Evolutionary conservation across 2,888 invertebrate species (phyloP), one percentile per base, ranked within the genome.

Genomic region (Lapara coniferarum): DNA sequence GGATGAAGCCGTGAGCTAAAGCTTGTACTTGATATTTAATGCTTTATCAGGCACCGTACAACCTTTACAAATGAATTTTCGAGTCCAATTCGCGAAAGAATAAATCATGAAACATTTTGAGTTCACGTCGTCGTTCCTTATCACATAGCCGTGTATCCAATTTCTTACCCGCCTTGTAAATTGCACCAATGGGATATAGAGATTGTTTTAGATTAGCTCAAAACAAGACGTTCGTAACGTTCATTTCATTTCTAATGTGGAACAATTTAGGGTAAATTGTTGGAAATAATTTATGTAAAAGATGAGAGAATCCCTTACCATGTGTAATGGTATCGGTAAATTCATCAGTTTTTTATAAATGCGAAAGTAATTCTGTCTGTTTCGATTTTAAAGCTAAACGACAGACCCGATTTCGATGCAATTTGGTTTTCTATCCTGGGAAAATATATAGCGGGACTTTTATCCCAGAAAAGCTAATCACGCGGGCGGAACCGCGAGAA

Each of bases 41-140:
- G 25, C 14, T 10, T 37, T 44, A n/a, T 14, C 7, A 44, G 2
- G 14, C 10, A 14, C 46, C 56, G 25, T 25, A 66, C 68, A 49
- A 70, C 68, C 74, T 68, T 78, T 73, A 68, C 19, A 73, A 70
- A 72, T 52, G 73, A 72, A 78, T 76, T 75, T 77, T 71, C 73
- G 66, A 72, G 72, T 74, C 72, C 75, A 76, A 78, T 81, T 77
- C 76, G 71, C 74, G 68, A 72, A 72, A 67, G 70, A 71, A 77
- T 79, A 80, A 81, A 81, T 77, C 75, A 75, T 46, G 30, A 44
- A 70, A 74, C 72, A 72, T 72, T 37, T 71, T 71, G 69, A 71
- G 71, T 52, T 25, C 25, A 25, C 13, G 70, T n/a, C 37, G 10
- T 6, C n/a, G 37, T 58, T 37, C 3, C 37, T 37, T 37, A 37